Evolutionary conservation across 2,888 invertebrate genomes (phyloP), one percentile per base, ranked within the genome.

Genomic region (Tetheella fluctuosa): DNA sequence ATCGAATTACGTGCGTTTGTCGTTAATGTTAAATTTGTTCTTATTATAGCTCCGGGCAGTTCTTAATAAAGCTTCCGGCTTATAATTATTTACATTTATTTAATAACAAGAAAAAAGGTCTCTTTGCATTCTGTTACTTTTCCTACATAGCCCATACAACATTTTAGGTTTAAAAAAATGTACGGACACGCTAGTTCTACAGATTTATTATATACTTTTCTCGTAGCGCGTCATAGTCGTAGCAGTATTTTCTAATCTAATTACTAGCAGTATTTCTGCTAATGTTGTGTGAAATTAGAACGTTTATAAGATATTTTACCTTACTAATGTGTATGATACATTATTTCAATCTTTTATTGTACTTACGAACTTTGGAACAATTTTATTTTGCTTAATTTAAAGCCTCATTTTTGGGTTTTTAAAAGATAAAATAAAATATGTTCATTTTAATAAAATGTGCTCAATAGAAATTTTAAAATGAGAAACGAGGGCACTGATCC

Each of bases 1-100:
- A 91, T 92, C 90, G 81, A 90, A 90, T 92, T 93, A 91, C 76
- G 80, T 84, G 74, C 84, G 81, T 90, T 90, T 89, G 88, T 88
- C 88, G 83, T 87, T 83, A 73, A 74, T 77, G 71, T 81, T 76
- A 67, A 77, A 34, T 34, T 34, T 34, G 34, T 13, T 13, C 34
- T 34, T 34, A 34, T 79, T 79, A 77, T 70, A 72, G 71, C 73
- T 70, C 62, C 59, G 62, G 64, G 73, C 66, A 58, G 59, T 63
- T 67, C 69, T 71, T 69, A 64, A 71, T 70, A 65, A 62, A 54
- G 62, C 61, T 52, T 57, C 59, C 65, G 62, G 61, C 34, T 52
- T 52, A 65, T 23, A 53, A 10, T 37, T n/a, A 2, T 6, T 17
- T n/a, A 23, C 13, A n/a, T 25, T 28, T 5, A 13, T 28, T 25